These are phyloP conservation scores for Aphodius granarius DNA, from an alignment of 2,888 invertebrate genomes.

Conservation along the genomic window DNA sequence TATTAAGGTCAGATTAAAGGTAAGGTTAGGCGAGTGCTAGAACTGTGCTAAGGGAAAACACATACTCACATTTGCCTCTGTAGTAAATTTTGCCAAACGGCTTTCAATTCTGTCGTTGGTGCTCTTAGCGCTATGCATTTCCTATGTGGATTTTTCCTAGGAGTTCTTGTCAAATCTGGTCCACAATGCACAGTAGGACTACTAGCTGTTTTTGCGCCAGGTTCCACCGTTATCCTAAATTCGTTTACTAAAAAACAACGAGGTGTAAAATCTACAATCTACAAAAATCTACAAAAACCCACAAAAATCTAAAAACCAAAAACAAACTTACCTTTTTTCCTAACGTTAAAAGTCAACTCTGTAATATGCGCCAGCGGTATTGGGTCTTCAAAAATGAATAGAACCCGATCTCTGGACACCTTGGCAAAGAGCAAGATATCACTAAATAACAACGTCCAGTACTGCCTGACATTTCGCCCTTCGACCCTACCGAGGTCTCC, in stretches of 20 bases:
- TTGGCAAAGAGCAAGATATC: slow-evolving; percentile 85
- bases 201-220: slow-evolving; percentile 64
- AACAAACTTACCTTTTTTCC: slow-evolving; percentile 70
- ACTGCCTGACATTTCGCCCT: slow-evolving; percentile 78
- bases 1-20: slow-evolving; percentile 22
- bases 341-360: slow-evolving; percentile 82
- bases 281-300: background rate
- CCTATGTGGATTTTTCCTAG: slow-evolving; percentile 66
- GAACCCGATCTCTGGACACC: slow-evolving; percentile 81
- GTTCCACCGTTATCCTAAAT: slow-evolving; percentile 76
- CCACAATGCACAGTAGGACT: slow-evolving; percentile 76
- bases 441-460: slow-evolving; percentile 84
- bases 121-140: slow-evolving; percentile 76
- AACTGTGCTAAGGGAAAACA: background rate
- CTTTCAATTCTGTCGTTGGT: slow-evolving; percentile 81
- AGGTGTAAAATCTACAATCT: background rate
- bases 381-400: slow-evolving; percentile 87
- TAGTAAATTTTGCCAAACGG: slow-evolving; percentile 87
- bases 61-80: slow-evolving; percentile 81
- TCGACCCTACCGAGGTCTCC: slow-evolving; percentile 83
- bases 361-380: slow-evolving; percentile 76
- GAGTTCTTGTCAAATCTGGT: slow-evolving; percentile 63
- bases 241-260: slow-evolving; percentile 68
- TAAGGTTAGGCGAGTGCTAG: background rate
- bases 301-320: background rate